Percentiles rank a stretch among this genome's conserved stretches.
Conservation (phyloP, 2,797 vertebrate species). For the Anguilla anguilla region DNA sequence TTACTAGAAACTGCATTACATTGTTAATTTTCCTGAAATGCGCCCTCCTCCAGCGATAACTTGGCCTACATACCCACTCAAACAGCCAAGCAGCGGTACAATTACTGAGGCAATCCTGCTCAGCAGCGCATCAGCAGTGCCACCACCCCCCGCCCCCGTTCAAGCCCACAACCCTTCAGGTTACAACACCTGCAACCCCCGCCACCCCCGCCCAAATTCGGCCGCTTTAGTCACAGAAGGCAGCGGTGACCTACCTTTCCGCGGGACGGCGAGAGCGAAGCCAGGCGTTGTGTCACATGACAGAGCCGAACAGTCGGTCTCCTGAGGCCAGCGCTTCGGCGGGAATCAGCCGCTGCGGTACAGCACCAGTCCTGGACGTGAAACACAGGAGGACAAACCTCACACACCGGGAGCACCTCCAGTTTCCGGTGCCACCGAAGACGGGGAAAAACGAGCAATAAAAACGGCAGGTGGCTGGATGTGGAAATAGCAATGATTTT, state of each 20-base stretch:
- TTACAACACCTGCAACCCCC: background rate
- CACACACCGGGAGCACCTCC: background rate
- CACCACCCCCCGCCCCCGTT: background rate
- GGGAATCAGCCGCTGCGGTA: background rate
- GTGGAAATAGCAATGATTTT: background rate
- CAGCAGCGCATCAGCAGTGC: background rate
- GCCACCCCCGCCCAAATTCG: too few relatives aligned
- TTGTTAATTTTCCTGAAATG: background rate
- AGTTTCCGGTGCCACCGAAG: background rate
- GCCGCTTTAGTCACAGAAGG: background rate
- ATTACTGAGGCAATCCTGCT: background rate
- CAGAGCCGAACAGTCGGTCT: background rate
- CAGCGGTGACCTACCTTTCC: constrained; percentile 18
- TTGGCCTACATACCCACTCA: background rate
- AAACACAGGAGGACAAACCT: background rate
- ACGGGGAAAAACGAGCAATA: background rate
- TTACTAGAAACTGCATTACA: background rate
- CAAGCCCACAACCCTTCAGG: background rate
- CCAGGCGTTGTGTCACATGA: constrained; percentile 25
- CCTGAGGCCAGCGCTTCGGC: background rate
- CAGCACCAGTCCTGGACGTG: constrained; percentile 16
- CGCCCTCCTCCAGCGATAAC: background rate
- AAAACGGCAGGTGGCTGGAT: background rate
- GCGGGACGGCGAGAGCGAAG: background rate
- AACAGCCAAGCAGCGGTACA: background rate